Percentiles rank a stretch among this genome's conserved stretches.
These are phyloP conservation scores for Drosophila recens DNA, from an alignment of 2,888 invertebrate species.

Conservation along the genomic window DNA sequence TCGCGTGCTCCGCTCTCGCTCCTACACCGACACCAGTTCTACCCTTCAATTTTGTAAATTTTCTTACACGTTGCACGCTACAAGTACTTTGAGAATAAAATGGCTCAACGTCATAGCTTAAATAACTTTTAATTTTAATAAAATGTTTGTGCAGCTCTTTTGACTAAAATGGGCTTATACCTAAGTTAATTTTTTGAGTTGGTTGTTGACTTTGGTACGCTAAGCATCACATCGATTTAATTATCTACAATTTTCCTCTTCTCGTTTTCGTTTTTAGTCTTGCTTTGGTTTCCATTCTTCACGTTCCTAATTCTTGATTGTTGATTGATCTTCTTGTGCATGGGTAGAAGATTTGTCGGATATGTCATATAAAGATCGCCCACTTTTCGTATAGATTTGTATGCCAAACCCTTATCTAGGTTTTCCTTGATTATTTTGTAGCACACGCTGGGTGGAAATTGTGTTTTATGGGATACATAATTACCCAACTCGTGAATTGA, in stretches of 20 bases:
- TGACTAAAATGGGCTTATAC: neutral
- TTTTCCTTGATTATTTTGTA: no score
- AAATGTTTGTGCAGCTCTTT: neutral
- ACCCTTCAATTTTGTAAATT: no score
- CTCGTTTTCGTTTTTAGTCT: neutral
- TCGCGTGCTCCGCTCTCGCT: no score
- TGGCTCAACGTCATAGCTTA: neutral
- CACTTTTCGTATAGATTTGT: no score
- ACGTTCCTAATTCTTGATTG: neutral
- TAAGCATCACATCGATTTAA: neutral
- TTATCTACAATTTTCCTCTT: neutral
- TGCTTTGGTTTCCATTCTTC: neutral
- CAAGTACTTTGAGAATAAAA: neutral
- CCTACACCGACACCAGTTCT: no score
- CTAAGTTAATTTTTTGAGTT: neutral
- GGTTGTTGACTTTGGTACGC: neutral
- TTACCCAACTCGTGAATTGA: no score
- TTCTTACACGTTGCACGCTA: no score
- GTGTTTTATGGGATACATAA: no score
- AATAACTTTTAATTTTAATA: neutral
- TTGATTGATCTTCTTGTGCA: neutral
- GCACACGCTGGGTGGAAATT: no score
- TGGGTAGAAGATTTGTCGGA: conserved; percentile 2
- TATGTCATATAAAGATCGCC: conserved; percentile 22
- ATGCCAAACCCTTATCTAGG: no score